These are phyloP conservation scores for Lemur catta DNA, from an alignment of 2,797 vertebrate genomes.

Conservation along the genomic window DNA sequence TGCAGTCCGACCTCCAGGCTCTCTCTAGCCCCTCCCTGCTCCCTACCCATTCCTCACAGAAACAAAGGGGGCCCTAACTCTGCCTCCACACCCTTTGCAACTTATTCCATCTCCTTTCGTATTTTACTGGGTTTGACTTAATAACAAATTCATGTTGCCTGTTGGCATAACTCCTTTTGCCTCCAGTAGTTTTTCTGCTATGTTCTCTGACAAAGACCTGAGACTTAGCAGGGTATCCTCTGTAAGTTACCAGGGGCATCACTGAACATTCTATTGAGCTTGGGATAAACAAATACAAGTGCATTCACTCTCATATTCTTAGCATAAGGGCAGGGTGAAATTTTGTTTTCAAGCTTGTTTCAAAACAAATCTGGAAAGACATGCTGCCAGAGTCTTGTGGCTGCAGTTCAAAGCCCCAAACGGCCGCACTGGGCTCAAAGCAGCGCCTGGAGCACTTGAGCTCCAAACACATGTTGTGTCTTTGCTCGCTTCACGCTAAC, in stretches of 20 bases:
- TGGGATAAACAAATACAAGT: not conserved
- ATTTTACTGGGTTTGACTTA: not conserved
- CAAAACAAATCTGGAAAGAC: conserved; percentile 75
- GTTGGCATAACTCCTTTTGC: not conserved
- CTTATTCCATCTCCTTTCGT: not conserved
- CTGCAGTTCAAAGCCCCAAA: conserved; percentile 74
- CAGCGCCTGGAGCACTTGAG: conserved; percentile 47
- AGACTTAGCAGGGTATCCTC: not conserved
- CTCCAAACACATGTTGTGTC: conserved; percentile 68
- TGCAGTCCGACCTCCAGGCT: not conserved
- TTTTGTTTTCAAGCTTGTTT: conserved; percentile 57
- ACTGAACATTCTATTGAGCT: not conserved
- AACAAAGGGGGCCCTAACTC: not conserved
- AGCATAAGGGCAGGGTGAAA: not conserved
- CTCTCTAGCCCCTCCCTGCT: too few species aligned
- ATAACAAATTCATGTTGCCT: not conserved
- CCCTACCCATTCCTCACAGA: not conserved
- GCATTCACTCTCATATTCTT: not conserved
- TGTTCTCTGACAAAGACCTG: not conserved
- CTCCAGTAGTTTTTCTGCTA: not conserved
- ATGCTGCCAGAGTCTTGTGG: conserved; percentile 38
- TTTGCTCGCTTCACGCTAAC: conserved; percentile 80
- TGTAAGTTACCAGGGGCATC: not conserved
- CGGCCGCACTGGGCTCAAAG: conserved; percentile 61
- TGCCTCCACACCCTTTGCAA: not conserved